Evolutionary conservation across 1,140 invertebrate species (phyloP).

Genomic region (Hypsibius dujardini): DNA sequence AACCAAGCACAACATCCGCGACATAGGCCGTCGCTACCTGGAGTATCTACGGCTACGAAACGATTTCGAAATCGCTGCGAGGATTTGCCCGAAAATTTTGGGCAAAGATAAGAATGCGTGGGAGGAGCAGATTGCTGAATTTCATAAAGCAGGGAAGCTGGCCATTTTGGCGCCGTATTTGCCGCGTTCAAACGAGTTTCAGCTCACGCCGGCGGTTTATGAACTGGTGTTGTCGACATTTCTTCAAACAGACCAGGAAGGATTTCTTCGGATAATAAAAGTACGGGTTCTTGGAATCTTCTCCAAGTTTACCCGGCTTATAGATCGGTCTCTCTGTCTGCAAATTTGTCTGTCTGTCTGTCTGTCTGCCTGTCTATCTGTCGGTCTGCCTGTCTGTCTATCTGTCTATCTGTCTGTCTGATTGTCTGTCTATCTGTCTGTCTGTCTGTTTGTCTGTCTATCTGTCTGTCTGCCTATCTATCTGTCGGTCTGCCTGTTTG

Average conservation of each 20-base stretch:
- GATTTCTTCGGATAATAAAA: conserved; percentile 12
- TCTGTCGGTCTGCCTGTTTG: too few species aligned
- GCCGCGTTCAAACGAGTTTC: conserved; percentile 42
- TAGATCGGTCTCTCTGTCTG: conserved; percentile 42
- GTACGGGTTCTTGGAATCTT: conserved; percentile 13
- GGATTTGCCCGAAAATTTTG: conserved; percentile 54
- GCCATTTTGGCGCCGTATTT: conserved; percentile 67
- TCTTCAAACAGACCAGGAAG: conserved; percentile 58
- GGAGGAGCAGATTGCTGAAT: conserved; percentile 83
- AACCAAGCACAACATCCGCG: conserved; percentile 43
- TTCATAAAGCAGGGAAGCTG: conserved; percentile 62
- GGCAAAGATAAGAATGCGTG: conserved; percentile 66
- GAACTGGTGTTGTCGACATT: conserved; percentile 89
- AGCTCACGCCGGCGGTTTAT: conserved; percentile 66
- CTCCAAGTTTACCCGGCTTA: conserved; percentile 53
- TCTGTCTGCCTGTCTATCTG: too few species aligned
- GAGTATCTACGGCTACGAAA: conserved; percentile 55
- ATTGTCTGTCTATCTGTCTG: too few species aligned
- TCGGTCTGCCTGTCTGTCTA: too few species aligned
- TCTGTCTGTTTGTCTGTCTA: too few species aligned
- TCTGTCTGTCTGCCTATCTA: too few species aligned
- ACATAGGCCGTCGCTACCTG: conserved; percentile 62
- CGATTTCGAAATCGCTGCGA: conserved; percentile 62
- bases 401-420: too few species aligned
- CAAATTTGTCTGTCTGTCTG: too few species aligned